Conservation (phyloP, 2,113 vertebrate genomes). For the Scopus umbretta region DNA sequence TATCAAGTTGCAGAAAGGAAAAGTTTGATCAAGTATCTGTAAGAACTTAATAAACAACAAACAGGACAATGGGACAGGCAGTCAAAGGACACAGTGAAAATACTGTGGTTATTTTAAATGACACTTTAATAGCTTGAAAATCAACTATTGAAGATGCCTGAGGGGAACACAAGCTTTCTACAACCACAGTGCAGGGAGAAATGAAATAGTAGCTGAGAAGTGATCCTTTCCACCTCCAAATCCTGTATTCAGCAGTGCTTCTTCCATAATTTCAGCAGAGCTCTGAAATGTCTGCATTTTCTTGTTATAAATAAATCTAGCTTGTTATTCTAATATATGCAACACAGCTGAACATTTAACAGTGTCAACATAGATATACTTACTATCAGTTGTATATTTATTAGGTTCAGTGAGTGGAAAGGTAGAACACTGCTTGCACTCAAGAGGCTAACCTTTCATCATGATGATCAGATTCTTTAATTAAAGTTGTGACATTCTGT, state of each 20-base stretch:
- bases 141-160: background rate
- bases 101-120: constrained; percentile 7
- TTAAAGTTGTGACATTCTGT: background rate
- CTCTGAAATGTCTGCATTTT: background rate
- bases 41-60: constrained; percentile 16
- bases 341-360: background rate
- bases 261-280: constrained; percentile 1
- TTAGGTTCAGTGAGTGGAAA: background rate
- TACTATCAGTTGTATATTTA: background rate
- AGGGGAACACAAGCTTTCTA: constrained; percentile 15
- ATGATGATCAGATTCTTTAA: background rate
- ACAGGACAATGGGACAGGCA: background rate
- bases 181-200: background rate
- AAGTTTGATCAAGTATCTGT: background rate
- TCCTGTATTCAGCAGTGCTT: background rate
- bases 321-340: constrained; percentile 8
- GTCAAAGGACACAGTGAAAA: constrained; percentile 6
- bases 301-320: constrained; percentile 26
- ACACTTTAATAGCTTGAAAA: constrained; percentile 37
- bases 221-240: background rate
- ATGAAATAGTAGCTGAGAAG: constrained; percentile 22
- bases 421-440: background rate
- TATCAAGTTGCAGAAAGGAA: background rate
- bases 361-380: background rate
- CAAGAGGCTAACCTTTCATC: background rate